Evolutionary conservation across 1,140 invertebrate genomes (phyloP).

Genomic region (Drosophila mauritiana): DNA sequence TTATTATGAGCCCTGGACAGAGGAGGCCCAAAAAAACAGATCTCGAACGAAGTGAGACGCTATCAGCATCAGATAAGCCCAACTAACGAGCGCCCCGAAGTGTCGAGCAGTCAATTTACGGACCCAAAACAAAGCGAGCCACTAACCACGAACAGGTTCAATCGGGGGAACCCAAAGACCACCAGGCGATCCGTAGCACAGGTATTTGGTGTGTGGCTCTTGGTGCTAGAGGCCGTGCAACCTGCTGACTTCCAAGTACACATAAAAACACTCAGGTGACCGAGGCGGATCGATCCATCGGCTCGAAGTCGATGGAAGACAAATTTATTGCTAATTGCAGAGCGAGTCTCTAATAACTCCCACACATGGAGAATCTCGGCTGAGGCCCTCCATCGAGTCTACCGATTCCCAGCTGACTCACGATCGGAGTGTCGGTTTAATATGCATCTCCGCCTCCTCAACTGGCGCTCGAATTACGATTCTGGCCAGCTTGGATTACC

Average conservation of each 20-base stretch:
- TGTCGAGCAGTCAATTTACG: conserved; percentile 81
- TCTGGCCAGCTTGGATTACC: conserved; percentile 43
- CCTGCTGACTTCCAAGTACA: conserved; percentile 81
- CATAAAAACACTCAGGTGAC: conserved; percentile 46
- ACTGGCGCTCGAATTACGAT: conserved; percentile 64
- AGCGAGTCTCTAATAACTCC: conserved; percentile 52
- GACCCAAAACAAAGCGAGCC: conserved; percentile 74
- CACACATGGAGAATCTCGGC: conserved; percentile 45
- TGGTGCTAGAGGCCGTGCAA: conserved; percentile 27
- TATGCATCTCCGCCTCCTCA: conserved; percentile 37
- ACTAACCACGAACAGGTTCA: conserved; percentile 61
- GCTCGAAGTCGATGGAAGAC: conserved; percentile 26
- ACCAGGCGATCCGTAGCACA: conserved; percentile 43
- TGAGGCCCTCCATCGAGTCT: conserved; percentile 12
- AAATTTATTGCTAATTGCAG: conserved; percentile 82
- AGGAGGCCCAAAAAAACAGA: conserved; percentile 15
- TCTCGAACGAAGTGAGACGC: conserved; percentile 65
- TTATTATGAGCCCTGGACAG: conserved; percentile 61
- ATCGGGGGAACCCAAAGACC: conserved; percentile 44
- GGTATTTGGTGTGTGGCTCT: conserved; percentile 34
- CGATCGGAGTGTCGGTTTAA: conserved; percentile 39
- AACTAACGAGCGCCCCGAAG: conserved; percentile 66
- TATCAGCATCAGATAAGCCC: conserved; percentile 77
- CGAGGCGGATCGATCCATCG: background rate
- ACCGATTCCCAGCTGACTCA: conserved; percentile 42